Evolutionary conservation across 2,797 vertebrate species (phyloP).

Genomic region (Halcyon chelicuti): DNA sequence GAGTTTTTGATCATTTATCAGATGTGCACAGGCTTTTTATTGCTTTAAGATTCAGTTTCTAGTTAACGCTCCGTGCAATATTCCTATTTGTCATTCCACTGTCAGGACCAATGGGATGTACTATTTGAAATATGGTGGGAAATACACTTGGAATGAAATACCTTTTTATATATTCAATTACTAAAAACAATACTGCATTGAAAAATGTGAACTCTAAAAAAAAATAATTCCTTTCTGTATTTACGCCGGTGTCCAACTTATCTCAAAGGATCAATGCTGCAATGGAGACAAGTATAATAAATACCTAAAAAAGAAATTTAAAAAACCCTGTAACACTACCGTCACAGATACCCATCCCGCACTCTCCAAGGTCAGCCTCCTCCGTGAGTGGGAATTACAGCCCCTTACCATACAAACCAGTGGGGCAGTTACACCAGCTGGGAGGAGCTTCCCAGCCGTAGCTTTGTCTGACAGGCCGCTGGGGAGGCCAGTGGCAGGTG

Average conservation of each 20-base stretch:
- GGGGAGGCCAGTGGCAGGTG: accelerated
- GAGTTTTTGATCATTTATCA: neutral
- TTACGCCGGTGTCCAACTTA: neutral
- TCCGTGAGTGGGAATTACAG: neutral
- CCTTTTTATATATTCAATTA: neutral
- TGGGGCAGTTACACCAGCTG: neutral
- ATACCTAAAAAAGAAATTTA: neutral
- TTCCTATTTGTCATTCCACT: neutral
- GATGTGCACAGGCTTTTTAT: neutral
- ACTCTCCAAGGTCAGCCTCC: neutral
- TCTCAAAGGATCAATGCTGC: neutral
- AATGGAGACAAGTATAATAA: neutral
- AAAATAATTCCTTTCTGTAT: neutral
- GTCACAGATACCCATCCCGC: neutral
- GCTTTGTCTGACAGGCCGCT: accelerated
- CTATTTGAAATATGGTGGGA: neutral
- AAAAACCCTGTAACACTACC: neutral
- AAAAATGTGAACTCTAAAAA: neutral
- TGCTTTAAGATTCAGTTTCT: neutral
- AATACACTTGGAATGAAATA: neutral
- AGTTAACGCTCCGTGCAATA: neutral
- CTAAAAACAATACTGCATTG: neutral
- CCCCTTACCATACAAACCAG: accelerated
- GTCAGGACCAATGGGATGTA: neutral
- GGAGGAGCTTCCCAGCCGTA: neutral